Percentiles rank a stretch among this genome's conserved stretches.
Conservation (phyloP, 2,797 vertebrate species). For the Rhabdophis nuchalis region DNA sequence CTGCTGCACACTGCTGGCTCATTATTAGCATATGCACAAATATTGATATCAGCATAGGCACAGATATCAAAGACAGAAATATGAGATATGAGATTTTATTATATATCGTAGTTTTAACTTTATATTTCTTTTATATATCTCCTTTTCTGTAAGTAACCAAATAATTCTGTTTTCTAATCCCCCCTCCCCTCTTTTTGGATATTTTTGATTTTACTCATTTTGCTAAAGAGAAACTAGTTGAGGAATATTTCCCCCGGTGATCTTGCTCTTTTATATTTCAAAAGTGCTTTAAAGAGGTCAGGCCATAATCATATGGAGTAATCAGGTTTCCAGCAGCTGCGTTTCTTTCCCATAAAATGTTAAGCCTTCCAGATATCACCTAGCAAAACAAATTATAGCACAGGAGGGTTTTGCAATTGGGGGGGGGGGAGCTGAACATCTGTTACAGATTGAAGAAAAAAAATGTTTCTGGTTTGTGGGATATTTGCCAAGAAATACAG, state of each 20-base stretch:
- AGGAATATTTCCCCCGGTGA: neutral
- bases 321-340: neutral
- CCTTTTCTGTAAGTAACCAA: neutral
- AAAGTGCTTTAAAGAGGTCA: neutral
- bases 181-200: no score
- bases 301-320: neutral
- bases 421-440: neutral
- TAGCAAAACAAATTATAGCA: conserved; percentile 7
- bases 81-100: neutral
- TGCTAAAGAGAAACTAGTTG: neutral
- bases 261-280: neutral
- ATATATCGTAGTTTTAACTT: neutral
- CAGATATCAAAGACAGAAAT: neutral
- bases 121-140: neutral
- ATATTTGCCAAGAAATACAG: neutral
- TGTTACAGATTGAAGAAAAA: neutral
- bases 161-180: neutral
- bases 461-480: neutral
- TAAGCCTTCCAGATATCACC: conserved; percentile 3
- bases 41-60: no score
- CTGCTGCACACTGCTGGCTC: no score
- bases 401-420: neutral
- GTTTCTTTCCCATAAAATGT: neutral
- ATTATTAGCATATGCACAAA: no score
- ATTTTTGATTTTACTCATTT: neutral